Conservation (phyloP, 2,888 invertebrate genomes). For the Nineta flava region DNA sequence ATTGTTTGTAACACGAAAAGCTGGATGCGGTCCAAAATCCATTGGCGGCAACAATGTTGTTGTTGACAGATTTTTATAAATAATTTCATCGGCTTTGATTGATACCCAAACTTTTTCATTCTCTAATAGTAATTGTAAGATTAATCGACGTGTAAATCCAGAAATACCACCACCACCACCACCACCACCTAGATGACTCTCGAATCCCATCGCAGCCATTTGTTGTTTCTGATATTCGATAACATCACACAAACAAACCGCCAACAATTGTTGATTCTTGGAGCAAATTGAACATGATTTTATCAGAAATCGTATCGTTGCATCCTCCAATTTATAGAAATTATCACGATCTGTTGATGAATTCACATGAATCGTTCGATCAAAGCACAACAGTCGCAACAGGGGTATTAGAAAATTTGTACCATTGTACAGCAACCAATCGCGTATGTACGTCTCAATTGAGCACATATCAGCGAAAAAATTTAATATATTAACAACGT, state of each 20-base stretch:
- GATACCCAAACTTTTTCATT: constrained; percentile 70
- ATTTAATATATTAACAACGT: constrained; percentile 51
- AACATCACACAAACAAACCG: constrained; percentile 62
- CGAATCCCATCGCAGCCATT: constrained; percentile 6
- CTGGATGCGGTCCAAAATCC: constrained; percentile 40
- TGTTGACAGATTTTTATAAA: constrained; percentile 1
- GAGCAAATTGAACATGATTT: constrained; percentile 74
- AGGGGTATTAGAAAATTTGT: constrained; percentile 76
- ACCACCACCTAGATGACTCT: constrained; percentile 22
- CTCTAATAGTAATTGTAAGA: constrained; percentile 72
- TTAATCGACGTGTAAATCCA: constrained; percentile 73
- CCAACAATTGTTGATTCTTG: constrained; percentile 68
- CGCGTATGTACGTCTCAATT: constrained; percentile 58
- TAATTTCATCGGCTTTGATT: constrained; percentile 32
- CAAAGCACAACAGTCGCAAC: constrained; percentile 55
- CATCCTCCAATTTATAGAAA: constrained; percentile 50
- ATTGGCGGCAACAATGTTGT: constrained; percentile 16
- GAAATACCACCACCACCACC: constrained; percentile 40
- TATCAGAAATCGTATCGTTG: constrained; percentile 67
- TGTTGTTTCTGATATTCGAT: constrained; percentile 41
- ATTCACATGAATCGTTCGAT: constrained; percentile 20
- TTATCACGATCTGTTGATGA: constrained; percentile 8
- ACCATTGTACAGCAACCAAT: constrained; percentile 73
- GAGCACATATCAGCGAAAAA: constrained; percentile 70
- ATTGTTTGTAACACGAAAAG: constrained; percentile 55